Conservation (phyloP, 2,888 invertebrate genomes). For the Nephrotoma guestfalica region DNA sequence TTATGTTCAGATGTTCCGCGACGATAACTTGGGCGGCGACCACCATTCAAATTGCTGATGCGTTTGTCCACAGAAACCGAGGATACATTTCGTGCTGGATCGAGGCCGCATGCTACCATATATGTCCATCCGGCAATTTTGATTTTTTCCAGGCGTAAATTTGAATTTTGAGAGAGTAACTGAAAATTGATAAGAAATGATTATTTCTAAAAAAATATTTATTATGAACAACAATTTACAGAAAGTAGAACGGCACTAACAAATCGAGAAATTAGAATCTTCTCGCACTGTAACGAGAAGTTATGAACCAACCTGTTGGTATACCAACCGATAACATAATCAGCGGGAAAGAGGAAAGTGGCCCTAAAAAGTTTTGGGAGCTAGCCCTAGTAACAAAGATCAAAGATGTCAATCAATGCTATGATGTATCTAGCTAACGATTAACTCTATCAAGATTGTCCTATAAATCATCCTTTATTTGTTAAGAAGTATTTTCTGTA, state of each 20-base stretch:
- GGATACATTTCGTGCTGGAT: constrained; percentile 52
- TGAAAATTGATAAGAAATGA: constrained; percentile 26
- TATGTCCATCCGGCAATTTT: constrained; percentile 95
- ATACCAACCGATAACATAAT: no score
- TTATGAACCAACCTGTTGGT: no score
- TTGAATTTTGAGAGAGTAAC: constrained; percentile 40
- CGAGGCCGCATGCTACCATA: constrained; percentile 91
- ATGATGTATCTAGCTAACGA: no score
- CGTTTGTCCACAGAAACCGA: constrained; percentile 14
- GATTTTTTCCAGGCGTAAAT: constrained; percentile 79
- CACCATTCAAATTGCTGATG: constrained; percentile 18
- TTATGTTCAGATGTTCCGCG: not conserved
- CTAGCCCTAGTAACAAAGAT: no score
- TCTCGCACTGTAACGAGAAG: no score
- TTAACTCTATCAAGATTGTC: no score
- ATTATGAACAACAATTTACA: not conserved
- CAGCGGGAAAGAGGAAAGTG: no score
- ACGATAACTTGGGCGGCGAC: constrained; percentile 21
- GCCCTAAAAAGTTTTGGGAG: no score
- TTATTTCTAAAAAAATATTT: not conserved
- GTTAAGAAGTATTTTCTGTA: no score
- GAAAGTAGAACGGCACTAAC: not conserved
- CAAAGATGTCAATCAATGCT: no score
- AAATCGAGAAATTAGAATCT: not conserved
- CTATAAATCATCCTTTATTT: no score